A percentile compares a stretch with the other conserved stretches of the same genome.
Evolutionary conservation across 2,797 vertebrate species (phyloP).

Genomic region (Synaphobranchus kaupii): DNA sequence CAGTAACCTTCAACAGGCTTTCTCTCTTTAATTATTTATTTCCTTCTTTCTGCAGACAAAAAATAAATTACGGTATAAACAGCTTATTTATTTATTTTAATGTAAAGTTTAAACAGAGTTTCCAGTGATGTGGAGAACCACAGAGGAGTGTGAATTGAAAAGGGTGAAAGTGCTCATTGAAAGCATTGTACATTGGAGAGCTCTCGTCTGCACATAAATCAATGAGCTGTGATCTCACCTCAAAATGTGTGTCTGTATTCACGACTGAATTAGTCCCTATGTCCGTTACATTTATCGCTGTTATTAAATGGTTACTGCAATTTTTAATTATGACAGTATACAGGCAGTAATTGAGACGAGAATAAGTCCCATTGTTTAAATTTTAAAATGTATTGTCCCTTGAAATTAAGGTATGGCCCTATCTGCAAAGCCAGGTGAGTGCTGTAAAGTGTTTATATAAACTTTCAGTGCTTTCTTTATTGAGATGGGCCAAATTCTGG

Average conservation of each 20-base stretch:
- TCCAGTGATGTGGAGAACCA: neutral
- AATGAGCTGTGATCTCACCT: slow-evolving; percentile 7
- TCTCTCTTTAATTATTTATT: neutral
- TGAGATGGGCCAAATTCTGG: neutral
- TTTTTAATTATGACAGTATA: neutral
- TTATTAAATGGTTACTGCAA: neutral
- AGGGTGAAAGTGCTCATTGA: neutral
- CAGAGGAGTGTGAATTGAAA: neutral
- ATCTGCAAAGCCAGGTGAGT: neutral
- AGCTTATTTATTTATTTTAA: neutral
- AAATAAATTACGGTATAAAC: neutral
- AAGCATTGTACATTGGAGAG: neutral
- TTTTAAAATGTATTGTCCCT: neutral
- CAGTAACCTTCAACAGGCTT: neutral
- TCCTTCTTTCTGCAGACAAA: neutral
- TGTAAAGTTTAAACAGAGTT: neutral
- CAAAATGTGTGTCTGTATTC: slow-evolving; percentile 37
- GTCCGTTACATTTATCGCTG: slow-evolving; percentile 8
- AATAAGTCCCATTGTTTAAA: neutral
- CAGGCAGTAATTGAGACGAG: neutral
- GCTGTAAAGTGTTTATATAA: neutral
- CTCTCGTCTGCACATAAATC: slow-evolving; percentile 10
- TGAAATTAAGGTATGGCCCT: neutral
- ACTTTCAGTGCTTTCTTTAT: neutral
- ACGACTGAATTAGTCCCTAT: slow-evolving; percentile 50